These are phyloP conservation scores for Pseudorhombus dupliciocellatus DNA, from an alignment of 2,113 vertebrate genomes.

Conservation along the genomic window DNA sequence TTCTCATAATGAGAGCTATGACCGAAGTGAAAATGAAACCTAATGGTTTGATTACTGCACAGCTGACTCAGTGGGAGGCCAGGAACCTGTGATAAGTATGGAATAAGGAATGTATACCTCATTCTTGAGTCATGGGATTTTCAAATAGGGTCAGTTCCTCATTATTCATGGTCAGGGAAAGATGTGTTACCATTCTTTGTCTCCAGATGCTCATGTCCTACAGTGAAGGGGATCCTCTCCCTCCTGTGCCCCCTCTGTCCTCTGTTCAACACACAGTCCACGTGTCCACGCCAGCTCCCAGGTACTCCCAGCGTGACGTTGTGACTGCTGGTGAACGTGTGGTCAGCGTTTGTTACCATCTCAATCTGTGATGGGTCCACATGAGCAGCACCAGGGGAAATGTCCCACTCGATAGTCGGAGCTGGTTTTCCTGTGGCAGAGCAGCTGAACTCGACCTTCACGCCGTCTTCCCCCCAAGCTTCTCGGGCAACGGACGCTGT, in stretches of 20 bases:
- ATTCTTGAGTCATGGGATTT: too few species aligned
- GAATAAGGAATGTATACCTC: too few species aligned
- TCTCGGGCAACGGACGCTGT: neutral
- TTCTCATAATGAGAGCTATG: too few species aligned
- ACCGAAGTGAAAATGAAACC: too few species aligned
- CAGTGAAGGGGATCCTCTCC: slow-evolving; percentile 4
- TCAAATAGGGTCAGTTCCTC: too few species aligned
- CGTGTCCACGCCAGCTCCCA: slow-evolving; percentile 6
- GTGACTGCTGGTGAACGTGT: slow-evolving; percentile 55
- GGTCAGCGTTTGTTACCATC: slow-evolving; percentile 37
- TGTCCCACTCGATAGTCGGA: slow-evolving; percentile 65
- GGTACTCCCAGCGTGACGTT: slow-evolving; percentile 57
- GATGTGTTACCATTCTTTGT: slow-evolving; percentile 1
- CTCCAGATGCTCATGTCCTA: rapidly evolving
- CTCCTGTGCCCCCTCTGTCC: neutral
- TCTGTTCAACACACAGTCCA: slow-evolving; percentile 64
- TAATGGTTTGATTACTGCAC: too few species aligned
- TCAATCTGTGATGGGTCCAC: rapidly evolving
- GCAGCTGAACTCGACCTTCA: slow-evolving; percentile 63
- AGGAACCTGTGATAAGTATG: too few species aligned
- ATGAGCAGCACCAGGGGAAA: rapidly evolving
- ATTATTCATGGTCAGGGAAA: neutral
- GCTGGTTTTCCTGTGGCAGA: slow-evolving; percentile 77
- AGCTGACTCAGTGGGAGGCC: too few species aligned
- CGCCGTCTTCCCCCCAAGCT: rapidly evolving